A percentile compares a stretch with the other conserved stretches of the same genome.
Evolutionary conservation across 2,888 invertebrate species (phyloP).

Genomic region (Anthrax anthrax): DNA sequence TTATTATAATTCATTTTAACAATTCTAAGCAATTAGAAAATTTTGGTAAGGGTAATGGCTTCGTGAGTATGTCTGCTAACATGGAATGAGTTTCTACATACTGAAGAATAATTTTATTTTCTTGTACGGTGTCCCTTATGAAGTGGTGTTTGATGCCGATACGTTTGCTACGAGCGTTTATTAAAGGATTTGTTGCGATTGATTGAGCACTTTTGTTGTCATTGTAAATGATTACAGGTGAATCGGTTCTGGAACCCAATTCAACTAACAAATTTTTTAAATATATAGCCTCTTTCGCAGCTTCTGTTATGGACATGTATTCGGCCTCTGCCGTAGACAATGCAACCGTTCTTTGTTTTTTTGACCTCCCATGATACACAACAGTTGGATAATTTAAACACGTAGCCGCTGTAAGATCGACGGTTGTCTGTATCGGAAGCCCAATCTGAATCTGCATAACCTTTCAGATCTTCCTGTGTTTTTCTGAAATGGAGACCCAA

Average conservation of each 20-base stretch:
- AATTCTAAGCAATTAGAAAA: too few species aligned
- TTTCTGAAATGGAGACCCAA: conserved; percentile 7
- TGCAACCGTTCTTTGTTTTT: conserved; percentile 11
- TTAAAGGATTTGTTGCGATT: neutral
- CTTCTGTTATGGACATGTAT: conserved; percentile 10
- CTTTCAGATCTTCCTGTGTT: conserved; percentile 2
- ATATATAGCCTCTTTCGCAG: conserved; percentile 11
- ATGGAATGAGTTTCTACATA: too few species aligned
- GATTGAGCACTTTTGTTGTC: conserved; percentile 10
- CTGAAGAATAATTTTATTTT: too few species aligned
- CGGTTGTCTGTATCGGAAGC: conserved; percentile 10
- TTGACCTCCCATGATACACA: conserved; percentile 13
- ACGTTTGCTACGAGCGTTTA: too few species aligned
- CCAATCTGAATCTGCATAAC: conserved; percentile 14
- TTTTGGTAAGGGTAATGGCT: too few species aligned
- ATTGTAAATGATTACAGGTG: conserved; percentile 8
- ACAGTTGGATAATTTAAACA: conserved; percentile 9
- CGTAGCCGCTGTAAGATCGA: conserved; percentile 12
- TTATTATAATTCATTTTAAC: too few species aligned
- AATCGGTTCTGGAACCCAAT: neutral
- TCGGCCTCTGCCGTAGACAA: conserved; percentile 12
- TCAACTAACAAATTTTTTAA: conserved; percentile 6
- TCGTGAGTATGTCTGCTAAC: too few species aligned
- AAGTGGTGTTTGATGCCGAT: too few species aligned
- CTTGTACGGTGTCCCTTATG: too few species aligned